phyloP scores from a whole-genome alignment of 2,797 vertebrate species.

The Myotis myotis region DNA sequence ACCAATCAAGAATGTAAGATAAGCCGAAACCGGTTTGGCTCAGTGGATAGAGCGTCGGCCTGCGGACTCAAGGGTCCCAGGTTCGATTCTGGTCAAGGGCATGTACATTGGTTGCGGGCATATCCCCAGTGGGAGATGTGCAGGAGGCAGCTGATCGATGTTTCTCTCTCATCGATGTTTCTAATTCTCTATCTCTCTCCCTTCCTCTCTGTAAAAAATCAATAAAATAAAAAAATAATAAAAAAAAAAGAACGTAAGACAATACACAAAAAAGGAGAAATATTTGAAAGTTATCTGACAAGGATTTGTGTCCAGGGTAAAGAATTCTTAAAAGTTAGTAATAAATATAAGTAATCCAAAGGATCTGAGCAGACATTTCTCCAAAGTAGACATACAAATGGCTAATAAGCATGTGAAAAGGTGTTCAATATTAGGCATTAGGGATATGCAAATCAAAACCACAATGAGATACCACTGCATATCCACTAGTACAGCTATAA shows the following conservation, averaged over 20 bases:
- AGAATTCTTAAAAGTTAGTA: neutral
- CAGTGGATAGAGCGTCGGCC: no score
- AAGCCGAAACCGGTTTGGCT: no score
- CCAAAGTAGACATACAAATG: neutral
- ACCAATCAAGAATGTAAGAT: neutral
- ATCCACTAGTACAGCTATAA: neutral
- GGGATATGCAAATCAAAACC: neutral
- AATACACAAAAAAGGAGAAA: neutral
- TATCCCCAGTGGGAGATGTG: no score
- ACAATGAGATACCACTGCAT: neutral
- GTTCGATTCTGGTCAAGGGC: no score
- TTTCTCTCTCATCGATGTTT: no score
- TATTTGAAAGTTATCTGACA: neutral
- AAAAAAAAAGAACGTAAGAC: no score
- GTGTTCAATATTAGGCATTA: neutral
- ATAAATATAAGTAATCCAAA: neutral
- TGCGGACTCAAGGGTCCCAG: no score
- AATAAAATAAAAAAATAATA: no score
- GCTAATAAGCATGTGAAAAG: neutral
- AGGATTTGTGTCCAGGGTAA: neutral
- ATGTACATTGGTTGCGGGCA: no score
- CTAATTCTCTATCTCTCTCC: no score
- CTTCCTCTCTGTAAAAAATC: no score
- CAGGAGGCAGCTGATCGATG: no score
- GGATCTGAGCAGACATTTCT: neutral